Evolutionary conservation across 2,797 vertebrate species (phyloP), one percentile per base, ranked within the genome.

Genomic region (Pseudochaenichthys georgianus): DNA sequence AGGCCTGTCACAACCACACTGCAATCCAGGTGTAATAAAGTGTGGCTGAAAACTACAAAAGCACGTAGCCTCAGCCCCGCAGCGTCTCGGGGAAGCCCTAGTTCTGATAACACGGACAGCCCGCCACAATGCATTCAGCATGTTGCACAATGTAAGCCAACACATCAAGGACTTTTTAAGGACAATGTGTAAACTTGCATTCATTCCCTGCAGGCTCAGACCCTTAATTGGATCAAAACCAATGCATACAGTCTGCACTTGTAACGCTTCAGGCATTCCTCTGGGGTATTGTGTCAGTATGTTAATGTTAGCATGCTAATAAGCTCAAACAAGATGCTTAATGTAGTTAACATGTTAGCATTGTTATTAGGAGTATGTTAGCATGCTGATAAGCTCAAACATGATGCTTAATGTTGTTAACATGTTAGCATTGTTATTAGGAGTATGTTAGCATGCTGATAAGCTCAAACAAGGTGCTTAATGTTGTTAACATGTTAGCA

Each of bases 21-120:
- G 6, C 45, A 2, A 57, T 61, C 69, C 72, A 86, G 82, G 81
- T 84, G 82, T 80, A 87, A 85, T 59, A 78, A 80, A 4, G 12
- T 46, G 52, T 21, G 60, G 80, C 52, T 43, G 15, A 46, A 69
- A 68, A 66, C 77, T 64, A 75, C 84, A 82, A 46, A 84, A 75
- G 63, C 38, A 9, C 60, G 82, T 60, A 75, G 58, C 50, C 59
- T 82, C 81, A 73, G 65, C 45, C 60, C 34, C 64, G 23, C 73
- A 80, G 82, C 59, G 5, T 67, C 79, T 75, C 23, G 50, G 75
- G 81, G 77, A 81, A 74, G 62, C 48, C 74, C 12, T 15, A 21
- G 15, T 19, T 4, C 57, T 81, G 73, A 87, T 51, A 71, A 77
- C 79, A 66, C 60, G 21, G 70, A 61, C 81, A 73, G 73, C 48